A percentile compares a stretch with the other conserved stretches of the same genome.
Evolutionary conservation across 2,888 invertebrate species (phyloP).

Genomic region (Myathropa florea): DNA sequence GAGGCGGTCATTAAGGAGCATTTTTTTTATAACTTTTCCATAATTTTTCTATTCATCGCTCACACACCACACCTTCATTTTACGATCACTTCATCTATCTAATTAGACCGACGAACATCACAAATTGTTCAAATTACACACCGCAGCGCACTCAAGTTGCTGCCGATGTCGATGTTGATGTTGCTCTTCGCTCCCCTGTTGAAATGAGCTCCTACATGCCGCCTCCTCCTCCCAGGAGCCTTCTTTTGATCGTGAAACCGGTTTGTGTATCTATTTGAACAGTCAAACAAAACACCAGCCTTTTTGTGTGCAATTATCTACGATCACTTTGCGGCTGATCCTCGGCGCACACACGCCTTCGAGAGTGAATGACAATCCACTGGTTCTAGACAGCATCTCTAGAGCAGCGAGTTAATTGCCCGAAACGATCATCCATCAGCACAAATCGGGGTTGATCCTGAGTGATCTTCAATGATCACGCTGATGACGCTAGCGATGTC

Average conservation of each 20-base stretch:
- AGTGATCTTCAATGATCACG: conserved; percentile 40
- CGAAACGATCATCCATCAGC: conserved; percentile 19
- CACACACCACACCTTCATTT: conserved; percentile 24
- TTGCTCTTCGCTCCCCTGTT: background rate
- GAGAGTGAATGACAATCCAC: background rate
- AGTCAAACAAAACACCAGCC: conserved; percentile 6
- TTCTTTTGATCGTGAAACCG: conserved; percentile 30
- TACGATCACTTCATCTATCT: conserved; percentile 30
- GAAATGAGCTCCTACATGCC: conserved; percentile 13
- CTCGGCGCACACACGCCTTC: background rate
- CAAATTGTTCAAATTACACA: conserved; percentile 34
- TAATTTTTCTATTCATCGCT: conserved; percentile 35
- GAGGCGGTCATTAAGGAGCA: background rate
- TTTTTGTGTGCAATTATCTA: conserved; percentile 36
- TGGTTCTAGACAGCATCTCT: background rate
- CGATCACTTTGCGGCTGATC: conserved; percentile 10
- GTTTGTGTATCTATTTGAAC: conserved; percentile 18
- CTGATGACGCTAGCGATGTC: conserved; percentile 14
- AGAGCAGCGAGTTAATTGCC: conserved; percentile 39
- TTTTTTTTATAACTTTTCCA: conserved; percentile 8
- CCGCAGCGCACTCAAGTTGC: background rate
- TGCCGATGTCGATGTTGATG: background rate
- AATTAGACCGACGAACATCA: conserved; percentile 25
- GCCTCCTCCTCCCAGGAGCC: conserved; percentile 13
- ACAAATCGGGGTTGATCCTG: conserved; percentile 24